Evolutionary conservation across 1,140 invertebrate genomes (phyloP), one percentile per base, ranked within the genome.

Genomic region (Dendrolimus punctatus): DNA sequence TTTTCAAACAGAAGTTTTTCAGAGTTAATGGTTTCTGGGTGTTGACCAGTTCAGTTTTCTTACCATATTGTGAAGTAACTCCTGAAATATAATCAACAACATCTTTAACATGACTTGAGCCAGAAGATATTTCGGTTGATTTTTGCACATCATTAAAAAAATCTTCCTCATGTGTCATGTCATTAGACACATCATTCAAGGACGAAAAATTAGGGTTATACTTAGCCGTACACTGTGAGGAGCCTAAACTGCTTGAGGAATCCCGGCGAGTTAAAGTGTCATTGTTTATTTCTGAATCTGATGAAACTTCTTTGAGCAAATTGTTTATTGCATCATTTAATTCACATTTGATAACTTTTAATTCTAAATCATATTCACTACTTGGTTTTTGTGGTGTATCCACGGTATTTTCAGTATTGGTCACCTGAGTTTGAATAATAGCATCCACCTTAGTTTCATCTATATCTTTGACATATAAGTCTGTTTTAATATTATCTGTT

Each of bases 1-100:
- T 90, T 58, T 88, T 87, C 9, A 93, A 76, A 68, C 92, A 93
- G 8, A 93, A 71, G 64, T 92, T 79, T 60, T 66, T 73, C 46
- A 87, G 62, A 43, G 66, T 52, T 46, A 49, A 51, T 6, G 84
- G 78, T 55, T 71, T 55, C 45, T 57, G 53, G 6, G 8, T 62
- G 47, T 44, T 54, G n/a, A 8, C 40, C 49, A 57, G 46, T 46
- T 66, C 8, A 38, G 37, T 41, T 55, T 41, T 57, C 41, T 57
- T 56, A 9, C 61, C 51, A 57, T 57, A 61, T 42, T 65, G 43
- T 48, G 56, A 8, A 41, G 68, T 39, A 39, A 58, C 57, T 64
- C 58, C 57, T 63, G 64, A 56, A 56, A 79, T 62, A 67, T 53
- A 63, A 53, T 74, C 64, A 66, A 84, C 66, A 39, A 86, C 80